A percentile compares a stretch with the other conserved stretches of the same genome.
These are phyloP conservation scores for Nysson spinosus DNA, from an alignment of 2,888 invertebrate species.

Conservation along the genomic window DNA sequence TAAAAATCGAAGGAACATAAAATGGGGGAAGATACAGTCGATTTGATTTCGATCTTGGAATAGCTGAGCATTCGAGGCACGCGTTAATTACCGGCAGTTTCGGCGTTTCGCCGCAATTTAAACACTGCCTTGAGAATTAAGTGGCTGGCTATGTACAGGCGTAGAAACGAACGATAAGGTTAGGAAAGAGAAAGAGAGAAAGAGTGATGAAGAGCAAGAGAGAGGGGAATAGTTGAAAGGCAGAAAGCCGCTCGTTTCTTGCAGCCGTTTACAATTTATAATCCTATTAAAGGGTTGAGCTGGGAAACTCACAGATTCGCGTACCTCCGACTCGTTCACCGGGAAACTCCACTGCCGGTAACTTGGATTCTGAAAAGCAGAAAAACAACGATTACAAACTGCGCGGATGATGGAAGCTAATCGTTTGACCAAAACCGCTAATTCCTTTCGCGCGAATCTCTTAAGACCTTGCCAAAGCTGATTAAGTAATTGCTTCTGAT, in stretches of 20 bases:
- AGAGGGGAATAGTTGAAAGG: slow-evolving; percentile 4
- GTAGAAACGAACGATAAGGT: slow-evolving; percentile 11
- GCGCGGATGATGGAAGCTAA: background rate
- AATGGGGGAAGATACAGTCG: slow-evolving; percentile 26
- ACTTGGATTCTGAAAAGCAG: slow-evolving; percentile 42
- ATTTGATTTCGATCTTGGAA: slow-evolving; percentile 46
- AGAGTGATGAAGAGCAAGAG: background rate
- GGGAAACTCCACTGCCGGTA: slow-evolving; percentile 32
- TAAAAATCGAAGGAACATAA: background rate
- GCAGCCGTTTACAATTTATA: slow-evolving; percentile 65
- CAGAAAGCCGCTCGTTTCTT: slow-evolving; percentile 51
- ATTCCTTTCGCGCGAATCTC: slow-evolving; percentile 13
- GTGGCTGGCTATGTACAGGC: slow-evolving; percentile 17
- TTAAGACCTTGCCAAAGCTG: background rate
- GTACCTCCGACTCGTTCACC: slow-evolving; percentile 31
- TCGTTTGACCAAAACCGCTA: slow-evolving; percentile 16
- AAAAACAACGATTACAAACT: slow-evolving; percentile 24
- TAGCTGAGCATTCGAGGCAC: slow-evolving; percentile 13
- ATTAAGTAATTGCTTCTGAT: background rate
- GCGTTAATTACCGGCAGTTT: slow-evolving; percentile 53
- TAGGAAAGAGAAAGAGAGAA: background rate
- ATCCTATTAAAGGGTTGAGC: slow-evolving; percentile 55
- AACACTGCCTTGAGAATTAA: slow-evolving; percentile 47
- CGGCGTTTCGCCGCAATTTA: slow-evolving; percentile 48
- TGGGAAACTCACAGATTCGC: slow-evolving; percentile 56